Conservation (phyloP, 1,140 invertebrate species). For the Ostrea denselamellosa region DNA sequence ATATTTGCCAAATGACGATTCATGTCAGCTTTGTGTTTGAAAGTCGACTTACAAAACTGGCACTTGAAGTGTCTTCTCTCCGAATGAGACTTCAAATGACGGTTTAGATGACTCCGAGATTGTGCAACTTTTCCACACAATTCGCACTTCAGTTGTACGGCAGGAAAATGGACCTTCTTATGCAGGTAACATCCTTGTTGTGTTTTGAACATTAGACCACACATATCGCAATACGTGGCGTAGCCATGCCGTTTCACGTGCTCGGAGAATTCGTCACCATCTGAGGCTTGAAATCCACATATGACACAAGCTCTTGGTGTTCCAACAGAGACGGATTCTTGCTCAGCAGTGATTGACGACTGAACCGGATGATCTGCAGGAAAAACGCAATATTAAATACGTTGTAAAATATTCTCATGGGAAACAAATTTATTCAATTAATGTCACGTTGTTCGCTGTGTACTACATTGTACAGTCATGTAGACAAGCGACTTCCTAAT, state of each 20-base stretch:
- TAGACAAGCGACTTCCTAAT: too few species aligned
- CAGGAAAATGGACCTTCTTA: constrained; percentile 3
- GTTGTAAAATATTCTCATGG: neutral
- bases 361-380: constrained; percentile 13
- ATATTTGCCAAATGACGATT: constrained; percentile 31
- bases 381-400: constrained; percentile 1
- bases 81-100: constrained; percentile 25
- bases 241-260: constrained; percentile 24
- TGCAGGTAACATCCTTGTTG: constrained; percentile 27
- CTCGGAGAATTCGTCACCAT: constrained; percentile 16
- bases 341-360: neutral
- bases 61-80: neutral
- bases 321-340: neutral
- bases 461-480: too few species aligned
- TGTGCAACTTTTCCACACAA: constrained; percentile 34
- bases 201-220: constrained; percentile 25
- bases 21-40: constrained; percentile 25
- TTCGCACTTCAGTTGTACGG: constrained; percentile 4
- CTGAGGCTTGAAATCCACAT: neutral
- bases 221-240: neutral
- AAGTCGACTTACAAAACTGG: neutral
- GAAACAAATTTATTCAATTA: too few species aligned
- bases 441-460: too few species aligned
- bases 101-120: constrained; percentile 28
- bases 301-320: neutral